Evolutionary conservation across 2,888 invertebrate genomes (phyloP), one percentile per base, ranked within the genome.

Genomic region (Tryphoninae sp.): DNA sequence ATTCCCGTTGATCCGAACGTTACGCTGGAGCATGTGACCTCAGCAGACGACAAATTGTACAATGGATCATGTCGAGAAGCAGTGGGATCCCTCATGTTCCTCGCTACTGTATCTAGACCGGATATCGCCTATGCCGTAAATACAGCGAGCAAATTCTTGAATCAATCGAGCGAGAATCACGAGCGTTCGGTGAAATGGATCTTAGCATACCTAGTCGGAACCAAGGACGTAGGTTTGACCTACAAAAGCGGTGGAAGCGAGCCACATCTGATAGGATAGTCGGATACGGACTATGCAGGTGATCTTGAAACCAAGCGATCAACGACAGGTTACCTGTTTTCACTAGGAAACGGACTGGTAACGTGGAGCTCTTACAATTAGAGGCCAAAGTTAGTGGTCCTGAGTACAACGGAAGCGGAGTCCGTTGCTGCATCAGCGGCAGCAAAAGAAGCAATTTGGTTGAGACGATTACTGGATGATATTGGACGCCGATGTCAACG

Each of bases 211-310:
- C 58, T 83, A 55, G 79, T 81, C 45, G 82, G 82, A 64, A 80
- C 84, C 16, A 71, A 62, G 40, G 53, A 75, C n/a, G 19, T 51
- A 42, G 82, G 82, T 2, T 51, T 82, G 49, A 9, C 65, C 3
- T 83, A 81, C 58, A 59, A 16, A 51, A 74, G 59, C 22, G 61
- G 61, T 13, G 77, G 69, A 16, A 76, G 26, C 23, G 80, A 82
- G 22, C 23, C 74, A 3, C 16, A 74, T 13, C 61, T 81, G 13
- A 33, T 79, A 0, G 81, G 85, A 2, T 87, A 72, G 51, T 77
- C 64, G 26, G 86, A 87, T 71, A 83, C 85, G 4, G 84, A 87
- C 49, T 86, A 64, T 26, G 86, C 83, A 11, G 83, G 84, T 4
- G 77, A 75, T 59, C 9, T 75, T 4, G 72, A 64, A 45, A 80